A percentile compares a stretch with the other conserved stretches of the same genome.
Evolutionary conservation across 1,140 invertebrate genomes (phyloP).

Genomic region (Danaus melanippus): DNA sequence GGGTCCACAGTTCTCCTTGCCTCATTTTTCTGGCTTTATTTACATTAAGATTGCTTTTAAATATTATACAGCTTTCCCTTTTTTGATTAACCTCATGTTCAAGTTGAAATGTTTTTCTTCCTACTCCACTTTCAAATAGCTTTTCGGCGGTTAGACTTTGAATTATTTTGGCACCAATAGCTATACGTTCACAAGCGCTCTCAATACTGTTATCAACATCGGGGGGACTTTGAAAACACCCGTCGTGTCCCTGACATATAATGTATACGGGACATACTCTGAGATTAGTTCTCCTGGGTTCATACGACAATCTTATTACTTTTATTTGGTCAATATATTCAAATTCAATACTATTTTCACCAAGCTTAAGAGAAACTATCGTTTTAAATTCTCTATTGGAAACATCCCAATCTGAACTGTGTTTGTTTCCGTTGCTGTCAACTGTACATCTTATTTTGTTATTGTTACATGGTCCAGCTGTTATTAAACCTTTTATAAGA

Average conservation of each 20-base stretch:
- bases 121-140: constrained; percentile 84
- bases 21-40: constrained; percentile 81
- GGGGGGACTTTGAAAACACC: constrained; percentile 84
- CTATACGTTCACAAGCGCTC: constrained; percentile 83
- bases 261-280: constrained; percentile 80
- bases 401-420: constrained; percentile 54
- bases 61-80: constrained; percentile 77
- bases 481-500: constrained; percentile 65
- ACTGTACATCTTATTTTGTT: constrained; percentile 55
- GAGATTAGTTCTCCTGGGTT: constrained; percentile 66
- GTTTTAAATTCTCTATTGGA: constrained; percentile 68
- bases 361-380: constrained; percentile 55
- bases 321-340: constrained; percentile 46
- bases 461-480: constrained; percentile 56
- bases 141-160: constrained; percentile 92
- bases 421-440: constrained; percentile 39
- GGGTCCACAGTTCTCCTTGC: constrained; percentile 87
- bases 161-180: constrained; percentile 83
- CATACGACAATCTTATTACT: constrained; percentile 50
- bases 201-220: constrained; percentile 79
- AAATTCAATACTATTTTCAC: constrained; percentile 59
- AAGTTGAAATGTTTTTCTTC: constrained; percentile 86
- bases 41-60: constrained; percentile 80
- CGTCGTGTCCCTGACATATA: constrained; percentile 82
- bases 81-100: constrained; percentile 75